These are phyloP conservation scores for Trichogramma dendrolimi DNA, from an alignment of 2,888 invertebrate species.

Conservation along the genomic window DNA sequence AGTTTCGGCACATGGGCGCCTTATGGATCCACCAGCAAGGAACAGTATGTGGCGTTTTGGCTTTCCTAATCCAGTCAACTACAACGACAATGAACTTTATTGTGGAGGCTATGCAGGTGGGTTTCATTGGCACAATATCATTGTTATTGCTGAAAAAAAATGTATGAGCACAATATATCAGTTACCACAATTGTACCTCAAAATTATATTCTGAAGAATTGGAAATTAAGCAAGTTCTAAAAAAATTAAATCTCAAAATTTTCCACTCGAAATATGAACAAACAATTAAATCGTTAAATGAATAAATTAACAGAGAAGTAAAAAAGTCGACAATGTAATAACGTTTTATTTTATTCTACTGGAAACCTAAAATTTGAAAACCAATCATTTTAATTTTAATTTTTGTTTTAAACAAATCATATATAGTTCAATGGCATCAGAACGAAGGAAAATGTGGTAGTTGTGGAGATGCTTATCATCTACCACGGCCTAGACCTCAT, in stretches of 20 bases:
- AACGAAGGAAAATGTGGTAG: constrained; percentile 83
- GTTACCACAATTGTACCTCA: too few relatives aligned
- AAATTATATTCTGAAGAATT: too few relatives aligned
- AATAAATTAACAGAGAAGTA: too few relatives aligned
- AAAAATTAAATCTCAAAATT: too few relatives aligned
- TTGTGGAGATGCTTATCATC: constrained; percentile 81
- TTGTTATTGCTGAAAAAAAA: neutral
- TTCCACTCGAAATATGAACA: too few relatives aligned
- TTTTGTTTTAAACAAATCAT: too few relatives aligned
- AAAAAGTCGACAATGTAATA: too few relatives aligned
- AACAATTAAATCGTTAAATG: too few relatives aligned
- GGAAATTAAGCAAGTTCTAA: too few relatives aligned
- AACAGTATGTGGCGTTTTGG: constrained; percentile 95
- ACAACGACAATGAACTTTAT: constrained; percentile 90
- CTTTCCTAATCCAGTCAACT: constrained; percentile 89
- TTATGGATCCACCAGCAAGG: constrained; percentile 89
- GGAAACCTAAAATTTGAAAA: neutral
- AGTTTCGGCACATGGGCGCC: constrained; percentile 73
- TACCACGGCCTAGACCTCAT: constrained; percentile 72
- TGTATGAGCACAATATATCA: neutral
- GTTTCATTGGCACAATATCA: constrained; percentile 20
- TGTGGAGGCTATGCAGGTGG: constrained; percentile 85
- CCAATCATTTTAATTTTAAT: neutral
- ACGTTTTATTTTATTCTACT: neutral
- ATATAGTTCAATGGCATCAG: constrained; percentile 78